A percentile compares a stretch with the other conserved stretches of the same genome.
phyloP scores from a whole-genome alignment of 2,888 invertebrate genomes.

The Anthoptus insignis region DNA sequence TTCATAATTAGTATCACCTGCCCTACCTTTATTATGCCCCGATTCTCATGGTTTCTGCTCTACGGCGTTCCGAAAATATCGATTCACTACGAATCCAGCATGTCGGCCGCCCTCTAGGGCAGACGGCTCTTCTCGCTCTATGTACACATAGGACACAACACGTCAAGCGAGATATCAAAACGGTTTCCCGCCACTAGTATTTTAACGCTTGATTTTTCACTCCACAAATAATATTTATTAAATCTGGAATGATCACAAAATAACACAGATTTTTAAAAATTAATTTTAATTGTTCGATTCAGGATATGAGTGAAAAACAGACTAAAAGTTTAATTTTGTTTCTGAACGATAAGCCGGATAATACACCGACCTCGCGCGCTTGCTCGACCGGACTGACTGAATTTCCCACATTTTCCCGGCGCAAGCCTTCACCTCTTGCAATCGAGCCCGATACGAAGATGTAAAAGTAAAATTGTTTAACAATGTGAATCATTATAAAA shows the following conservation, averaged over 20 bases:
- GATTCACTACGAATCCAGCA: conserved; percentile 86
- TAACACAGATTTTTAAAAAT: conserved; percentile 54
- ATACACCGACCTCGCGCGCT: conserved; percentile 70
- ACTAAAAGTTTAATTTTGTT: conserved; percentile 77
- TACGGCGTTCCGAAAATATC: conserved; percentile 85
- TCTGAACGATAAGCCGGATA: conserved; percentile 60
- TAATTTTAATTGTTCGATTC: conserved; percentile 53
- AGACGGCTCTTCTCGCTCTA: conserved; percentile 83
- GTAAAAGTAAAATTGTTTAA: conserved; percentile 43
- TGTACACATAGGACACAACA: conserved; percentile 85
- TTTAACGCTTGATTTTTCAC: conserved; percentile 69
- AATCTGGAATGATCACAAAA: conserved; percentile 48
- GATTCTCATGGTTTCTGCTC: conserved; percentile 81
- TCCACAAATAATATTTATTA: conserved; percentile 48
- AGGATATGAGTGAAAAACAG: conserved; percentile 70
- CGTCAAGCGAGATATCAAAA: conserved; percentile 85
- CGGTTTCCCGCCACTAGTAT: conserved; percentile 86
- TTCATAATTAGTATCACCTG: conserved; percentile 66
- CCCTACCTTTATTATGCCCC: conserved; percentile 81
- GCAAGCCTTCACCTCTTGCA: conserved; percentile 85
- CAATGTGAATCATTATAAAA: too few species aligned
- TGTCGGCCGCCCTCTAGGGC: conserved; percentile 85
- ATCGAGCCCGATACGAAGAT: conserved; percentile 81
- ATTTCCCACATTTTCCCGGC: conserved; percentile 83
- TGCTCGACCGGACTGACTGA: conserved; percentile 82